Base-by-base conservation (phyloP, 64 coral and sea anemone species). In the Stichodactyla mertensii region DNA sequence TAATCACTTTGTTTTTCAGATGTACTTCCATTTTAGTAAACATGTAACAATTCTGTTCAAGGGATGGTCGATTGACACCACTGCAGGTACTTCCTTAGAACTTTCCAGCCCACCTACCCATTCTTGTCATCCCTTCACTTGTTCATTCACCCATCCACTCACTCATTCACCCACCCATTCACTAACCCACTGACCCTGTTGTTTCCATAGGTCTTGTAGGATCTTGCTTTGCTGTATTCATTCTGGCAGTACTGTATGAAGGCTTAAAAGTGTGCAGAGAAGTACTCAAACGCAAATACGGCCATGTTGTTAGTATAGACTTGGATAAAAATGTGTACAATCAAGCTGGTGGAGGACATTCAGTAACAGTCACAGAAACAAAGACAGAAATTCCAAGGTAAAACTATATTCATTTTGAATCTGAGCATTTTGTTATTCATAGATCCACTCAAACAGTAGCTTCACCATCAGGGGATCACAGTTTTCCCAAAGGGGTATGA, bases 251-350 rank as follows among this genome's bases (percentile, higher is more conserved):
- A 82, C 88, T 99, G 6, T 99, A 99, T 78, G 97, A 99, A 57
- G 97, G 97, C 13, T 82, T 99, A 4, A 99, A 99, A 91, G 97
- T 99, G 31, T 79, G 82, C 11, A 87, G 97, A 58, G 97, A 99
- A 83, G 16, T 90, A 28, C 56, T 99, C 52, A 96, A 93, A 61
- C 92, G 91, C 64, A 96, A 52, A 77, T 96, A 96, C 53, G 85
- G 94, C 57, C 86, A 89, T 56, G 54, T 96, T 52, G 82, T 96
- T 6, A 93, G 91, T 64, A 87, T 96, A 1, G 88, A 87, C 28
- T 54, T 96, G 52, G 71, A 89, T 51, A 89, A 86, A 28, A 90
- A 61, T 52, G 86, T 90, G 54, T 82, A 87, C 54, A 7, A 56
- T 14, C 45, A 86, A 20, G 83, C 52, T 55, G 89, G 52, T 54